Evolutionary conservation across 2,888 invertebrate species (phyloP), one percentile per base, ranked within the genome.

Genomic region (Drosophila peninsularis): DNA sequence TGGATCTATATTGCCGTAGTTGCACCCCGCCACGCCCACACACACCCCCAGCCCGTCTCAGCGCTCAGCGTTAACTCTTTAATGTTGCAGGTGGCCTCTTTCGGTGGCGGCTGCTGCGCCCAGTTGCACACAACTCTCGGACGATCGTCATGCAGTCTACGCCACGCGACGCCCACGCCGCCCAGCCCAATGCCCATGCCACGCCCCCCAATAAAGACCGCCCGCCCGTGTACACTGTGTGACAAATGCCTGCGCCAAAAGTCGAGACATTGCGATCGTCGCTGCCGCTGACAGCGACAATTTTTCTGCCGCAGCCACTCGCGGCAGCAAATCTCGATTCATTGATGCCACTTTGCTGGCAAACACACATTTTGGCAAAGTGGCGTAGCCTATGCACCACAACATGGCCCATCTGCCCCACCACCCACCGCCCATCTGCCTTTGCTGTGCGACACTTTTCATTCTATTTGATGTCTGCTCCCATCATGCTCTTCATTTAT

Each of bases 281-380:
- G 70, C 36, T 36, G 50, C 64, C 71, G 88, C 62, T 84, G 83
- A 84, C 83, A 88, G 83, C 77, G 65, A 60, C 80, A 73, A 88
- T 84, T 80, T 77, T 82, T 84, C 75, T 78, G 74, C 79, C 75
- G 65, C 72, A 32, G 39, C 27, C 32, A 13, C 34, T 47, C 39
- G 14, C 44, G 7, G 49, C 68, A 47, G 49, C 68, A 47, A 63
- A 65, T 67, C 53, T 66, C 69, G 73, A 89, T 89, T 87, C 86
- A 87, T 89, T 89, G 88, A 87, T 87, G 86, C 77, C 80, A 88
- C 89, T 80, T 78, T 88, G 88, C 71, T 82, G 85, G 88, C 88
- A 79, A 76, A 30, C 30, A 80, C 73, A 77, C 75, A 74, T 67
- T 69, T 88, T 88, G 88, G 82, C 88, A 87, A 79, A 73, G 66